Conservation (phyloP, 2,888 invertebrate genomes). For the Sarcophaga caerulescens region DNA sequence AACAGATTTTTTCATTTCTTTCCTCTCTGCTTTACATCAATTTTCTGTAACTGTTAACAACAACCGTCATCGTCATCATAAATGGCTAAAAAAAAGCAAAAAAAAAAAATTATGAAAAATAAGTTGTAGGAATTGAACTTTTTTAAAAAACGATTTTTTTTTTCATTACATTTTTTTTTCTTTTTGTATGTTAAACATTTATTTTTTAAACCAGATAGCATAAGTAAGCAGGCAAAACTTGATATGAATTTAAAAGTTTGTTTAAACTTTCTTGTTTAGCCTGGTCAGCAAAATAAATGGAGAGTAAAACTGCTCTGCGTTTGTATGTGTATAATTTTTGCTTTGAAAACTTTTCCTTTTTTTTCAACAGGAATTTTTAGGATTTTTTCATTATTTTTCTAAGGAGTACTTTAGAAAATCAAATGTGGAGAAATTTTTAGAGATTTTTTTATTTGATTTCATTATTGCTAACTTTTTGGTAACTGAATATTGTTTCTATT, state of each 20-base stretch:
- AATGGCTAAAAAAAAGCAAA: too few species aligned
- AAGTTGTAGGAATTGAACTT: not conserved
- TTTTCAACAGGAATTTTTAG: too few species aligned
- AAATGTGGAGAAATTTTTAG: too few species aligned
- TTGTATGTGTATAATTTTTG: too few species aligned
- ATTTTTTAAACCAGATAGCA: not conserved
- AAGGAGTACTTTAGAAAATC: too few species aligned
- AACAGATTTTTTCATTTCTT: not conserved
- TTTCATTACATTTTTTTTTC: not conserved
- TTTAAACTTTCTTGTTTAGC: not conserved
- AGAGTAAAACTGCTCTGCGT: too few species aligned
- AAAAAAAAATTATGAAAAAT: not conserved
- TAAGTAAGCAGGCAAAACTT: not conserved
- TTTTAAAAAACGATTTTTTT: not conserved
- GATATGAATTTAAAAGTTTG: slow-evolving; percentile 3
- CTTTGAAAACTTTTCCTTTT: too few species aligned
- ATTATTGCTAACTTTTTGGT: too few species aligned
- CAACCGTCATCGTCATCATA: slow-evolving; percentile 23
- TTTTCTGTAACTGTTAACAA: slow-evolving; percentile 48
- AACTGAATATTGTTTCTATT: too few species aligned
- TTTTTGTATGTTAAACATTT: not conserved
- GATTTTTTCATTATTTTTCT: too few species aligned
- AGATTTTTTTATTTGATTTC: too few species aligned
- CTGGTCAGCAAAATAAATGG: not conserved
- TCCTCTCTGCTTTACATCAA: not conserved